phyloP scores from a whole-genome alignment of 2,797 vertebrate species.

The Pseudochirops cupreus region DNA sequence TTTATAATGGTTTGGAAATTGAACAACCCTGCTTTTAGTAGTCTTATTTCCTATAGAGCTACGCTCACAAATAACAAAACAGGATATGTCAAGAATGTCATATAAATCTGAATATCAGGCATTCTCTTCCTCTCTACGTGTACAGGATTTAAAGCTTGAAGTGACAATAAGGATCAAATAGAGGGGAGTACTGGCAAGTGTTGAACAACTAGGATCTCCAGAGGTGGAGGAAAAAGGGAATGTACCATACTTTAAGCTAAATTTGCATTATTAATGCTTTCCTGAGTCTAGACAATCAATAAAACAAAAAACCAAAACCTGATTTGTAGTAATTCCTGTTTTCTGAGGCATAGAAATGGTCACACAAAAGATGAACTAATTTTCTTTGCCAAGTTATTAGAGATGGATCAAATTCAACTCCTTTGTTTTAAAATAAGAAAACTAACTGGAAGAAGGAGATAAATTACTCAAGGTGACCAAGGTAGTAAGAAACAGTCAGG shows the following conservation, averaged over 20 bases:
- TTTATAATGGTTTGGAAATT: conserved; percentile 8
- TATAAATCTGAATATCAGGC: background rate
- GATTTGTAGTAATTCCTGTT: background rate
- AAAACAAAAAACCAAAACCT: background rate
- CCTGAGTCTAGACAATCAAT: background rate
- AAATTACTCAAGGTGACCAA: background rate
- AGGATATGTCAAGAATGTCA: background rate
- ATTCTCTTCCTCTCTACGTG: background rate
- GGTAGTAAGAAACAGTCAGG: background rate
- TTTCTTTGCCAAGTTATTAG: background rate
- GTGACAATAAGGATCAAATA: background rate
- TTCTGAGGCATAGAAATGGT: background rate
- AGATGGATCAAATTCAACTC: background rate
- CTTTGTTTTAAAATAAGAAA: background rate
- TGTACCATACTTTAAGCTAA: background rate
- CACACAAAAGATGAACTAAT: background rate
- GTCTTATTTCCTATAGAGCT: conserved; percentile 2
- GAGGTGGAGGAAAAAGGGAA: background rate
- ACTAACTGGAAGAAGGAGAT: background rate
- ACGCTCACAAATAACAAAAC: conserved; percentile 15
- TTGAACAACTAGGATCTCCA: background rate
- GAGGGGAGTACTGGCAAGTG: background rate
- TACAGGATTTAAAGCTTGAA: background rate
- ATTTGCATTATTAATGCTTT: background rate
- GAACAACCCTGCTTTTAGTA: background rate